Conservation (phyloP, 2,113 vertebrate genomes). For the Pseudorhombus dupliciocellatus region DNA sequence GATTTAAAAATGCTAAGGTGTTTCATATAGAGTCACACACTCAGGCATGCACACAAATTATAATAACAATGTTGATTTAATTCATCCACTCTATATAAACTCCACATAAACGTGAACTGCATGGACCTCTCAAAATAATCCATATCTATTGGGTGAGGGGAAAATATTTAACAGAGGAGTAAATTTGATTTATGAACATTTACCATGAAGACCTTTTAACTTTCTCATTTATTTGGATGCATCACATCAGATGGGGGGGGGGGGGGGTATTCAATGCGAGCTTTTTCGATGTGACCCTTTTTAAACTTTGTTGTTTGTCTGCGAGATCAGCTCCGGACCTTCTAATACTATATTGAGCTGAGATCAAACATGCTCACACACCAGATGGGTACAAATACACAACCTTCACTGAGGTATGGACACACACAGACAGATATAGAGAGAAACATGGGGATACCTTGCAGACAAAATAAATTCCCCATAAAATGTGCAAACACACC, state of each 20-base stretch:
- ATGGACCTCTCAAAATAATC: not conserved
- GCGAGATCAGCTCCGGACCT: not conserved
- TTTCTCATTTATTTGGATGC: too few relatives aligned
- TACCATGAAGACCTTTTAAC: too few relatives aligned
- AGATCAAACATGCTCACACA: conserved; percentile 28
- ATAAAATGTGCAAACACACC: conserved; percentile 33
- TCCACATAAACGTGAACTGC: not conserved
- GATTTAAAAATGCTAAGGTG: not conserved
- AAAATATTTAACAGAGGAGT: not conserved
- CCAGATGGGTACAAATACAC: not conserved
- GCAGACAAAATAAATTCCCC: conserved; percentile 15
- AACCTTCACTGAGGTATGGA: not conserved
- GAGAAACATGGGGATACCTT: conserved; percentile 2
- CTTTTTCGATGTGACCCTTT: not conserved
- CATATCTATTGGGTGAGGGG: not conserved
- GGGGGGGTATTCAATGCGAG: not conserved
- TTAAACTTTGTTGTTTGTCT: too few relatives aligned
- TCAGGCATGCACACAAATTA: not conserved
- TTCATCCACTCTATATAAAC: not conserved
- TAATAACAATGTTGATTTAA: not conserved
- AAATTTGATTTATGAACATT: too few relatives aligned
- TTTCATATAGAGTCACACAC: not conserved
- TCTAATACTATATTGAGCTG: conserved; percentile 44
- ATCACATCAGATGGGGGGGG: too few relatives aligned
- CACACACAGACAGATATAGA: not conserved